Base-by-base conservation (phyloP, 1,140 invertebrate species). In the Pinna nobilis region DNA sequence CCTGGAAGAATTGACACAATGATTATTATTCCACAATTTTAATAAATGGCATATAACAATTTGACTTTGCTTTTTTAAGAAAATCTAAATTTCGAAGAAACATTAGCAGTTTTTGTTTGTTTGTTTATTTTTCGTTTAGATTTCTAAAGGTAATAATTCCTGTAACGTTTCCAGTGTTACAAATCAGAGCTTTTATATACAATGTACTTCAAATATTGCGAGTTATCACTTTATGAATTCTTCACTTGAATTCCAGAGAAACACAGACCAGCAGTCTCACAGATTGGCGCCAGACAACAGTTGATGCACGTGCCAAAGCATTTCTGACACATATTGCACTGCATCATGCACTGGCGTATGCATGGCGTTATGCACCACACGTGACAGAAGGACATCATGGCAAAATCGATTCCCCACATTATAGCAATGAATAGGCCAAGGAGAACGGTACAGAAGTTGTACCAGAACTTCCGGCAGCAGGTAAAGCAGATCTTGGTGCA, bases 401-500 rank as follows among this genome's bases (percentile, higher is more conserved):
- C 94, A 80, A 94, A 95, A 9, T 91, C 91, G 65, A 92, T 92
- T 2, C 94, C 94, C 39, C 94, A 89, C 69, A 91, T 88, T 65
- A 94, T 89, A 0, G 93, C 93, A 47, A 92, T 88, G 30, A 93
- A 87, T 1, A 94, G 92, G 0, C 93, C 93, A 5, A 92, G 88
- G n/a, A 94, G 67, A 20, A 93, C 90, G 0, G 93, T 92, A 11
- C 94, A 89, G 44, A 93, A 82, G 2, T 92, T 91, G 90, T 95
- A 95, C 83, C 93, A 94, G 79, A 90, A 92, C 80, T 92, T 91
- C 60, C 92, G 92, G 0, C 93, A 92, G 30, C 92, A 86, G 28
- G 90, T 89, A 87, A 94, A 95, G 80, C 94, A 94, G 55, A 91
- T 88, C 71, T 91, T 90, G 73, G 93, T 93, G 11, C 93, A 87